Evolutionary conservation across 2,113 vertebrate genomes (phyloP).

Genomic region (Hypocryptadius cinnamomeus): DNA sequence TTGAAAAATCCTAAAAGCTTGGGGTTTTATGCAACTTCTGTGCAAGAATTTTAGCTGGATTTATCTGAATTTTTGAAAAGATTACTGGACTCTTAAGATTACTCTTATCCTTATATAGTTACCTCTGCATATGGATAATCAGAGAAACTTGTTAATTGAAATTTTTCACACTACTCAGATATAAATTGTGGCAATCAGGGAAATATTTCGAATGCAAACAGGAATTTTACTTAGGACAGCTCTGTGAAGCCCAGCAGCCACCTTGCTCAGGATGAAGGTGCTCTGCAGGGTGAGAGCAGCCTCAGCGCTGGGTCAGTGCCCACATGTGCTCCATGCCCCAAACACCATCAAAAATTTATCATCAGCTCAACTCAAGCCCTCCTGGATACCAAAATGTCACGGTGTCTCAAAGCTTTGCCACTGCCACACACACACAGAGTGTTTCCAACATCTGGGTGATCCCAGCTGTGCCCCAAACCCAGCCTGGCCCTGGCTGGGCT

Average conservation of each 20-base stretch:
- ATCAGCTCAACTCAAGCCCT: not conserved
- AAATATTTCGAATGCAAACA: not conserved
- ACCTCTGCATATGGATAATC: not conserved
- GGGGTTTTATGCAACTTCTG: not conserved
- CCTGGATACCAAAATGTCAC: not conserved
- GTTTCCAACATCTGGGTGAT: not conserved
- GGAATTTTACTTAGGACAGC: not conserved
- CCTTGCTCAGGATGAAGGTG: not conserved
- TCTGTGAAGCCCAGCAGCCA: not conserved
- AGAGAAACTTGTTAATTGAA: not conserved
- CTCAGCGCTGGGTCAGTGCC: not conserved
- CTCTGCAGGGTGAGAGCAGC: not conserved
- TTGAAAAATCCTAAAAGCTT: not conserved
- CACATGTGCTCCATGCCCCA: not conserved
- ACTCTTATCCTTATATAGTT: not conserved
- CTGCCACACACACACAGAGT: not conserved
- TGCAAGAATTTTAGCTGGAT: not conserved
- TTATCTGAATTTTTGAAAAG: not conserved
- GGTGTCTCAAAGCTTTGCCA: not conserved
- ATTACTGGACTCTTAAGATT: not conserved
- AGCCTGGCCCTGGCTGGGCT: not conserved
- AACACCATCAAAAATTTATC: not conserved
- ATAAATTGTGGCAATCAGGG: not conserved
- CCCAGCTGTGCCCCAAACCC: slow-evolving; percentile 17
- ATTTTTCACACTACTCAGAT: not conserved